These are phyloP conservation scores for Metaphire vulgaris DNA, from an alignment of 1,140 invertebrate species.

Conservation along the genomic window DNA sequence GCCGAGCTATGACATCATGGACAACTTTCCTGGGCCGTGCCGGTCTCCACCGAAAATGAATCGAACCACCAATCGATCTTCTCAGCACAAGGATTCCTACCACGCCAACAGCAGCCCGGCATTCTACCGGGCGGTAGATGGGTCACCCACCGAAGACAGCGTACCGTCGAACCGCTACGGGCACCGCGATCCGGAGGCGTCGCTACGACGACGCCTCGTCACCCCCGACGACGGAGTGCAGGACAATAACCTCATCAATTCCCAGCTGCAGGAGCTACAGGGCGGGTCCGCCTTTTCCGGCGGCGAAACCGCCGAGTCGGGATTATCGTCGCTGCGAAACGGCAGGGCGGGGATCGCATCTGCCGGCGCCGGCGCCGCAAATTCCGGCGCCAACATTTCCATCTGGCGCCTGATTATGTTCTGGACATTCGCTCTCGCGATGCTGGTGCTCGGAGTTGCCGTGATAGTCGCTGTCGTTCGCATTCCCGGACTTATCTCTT, in stretches of 20 bases:
- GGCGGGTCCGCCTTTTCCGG: background rate
- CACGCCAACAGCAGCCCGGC: background rate
- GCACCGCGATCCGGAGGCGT: background rate
- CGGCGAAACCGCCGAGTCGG: no score
- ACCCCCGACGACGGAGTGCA: background rate
- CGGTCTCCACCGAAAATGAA: background rate
- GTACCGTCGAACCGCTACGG: background rate
- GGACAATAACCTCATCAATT: background rate
- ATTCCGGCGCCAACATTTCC: no score
- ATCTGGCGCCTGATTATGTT: background rate
- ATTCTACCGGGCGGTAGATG: background rate
- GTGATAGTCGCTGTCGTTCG: slow-evolving; percentile 5
- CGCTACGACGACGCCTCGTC: background rate
- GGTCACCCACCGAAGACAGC: no score
- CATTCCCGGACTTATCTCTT: background rate
- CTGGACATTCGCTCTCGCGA: background rate
- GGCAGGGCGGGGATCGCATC: background rate
- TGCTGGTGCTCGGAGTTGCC: background rate
- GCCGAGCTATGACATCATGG: background rate
- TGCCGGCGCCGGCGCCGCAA: background rate
- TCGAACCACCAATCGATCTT: no score
- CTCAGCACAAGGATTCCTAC: no score
- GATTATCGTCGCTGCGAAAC: background rate
- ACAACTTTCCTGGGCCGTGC: background rate
- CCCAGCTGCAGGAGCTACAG: background rate